Conservation (phyloP, 2,113 vertebrate species). For the Onychostruthus taczanowskii region DNA sequence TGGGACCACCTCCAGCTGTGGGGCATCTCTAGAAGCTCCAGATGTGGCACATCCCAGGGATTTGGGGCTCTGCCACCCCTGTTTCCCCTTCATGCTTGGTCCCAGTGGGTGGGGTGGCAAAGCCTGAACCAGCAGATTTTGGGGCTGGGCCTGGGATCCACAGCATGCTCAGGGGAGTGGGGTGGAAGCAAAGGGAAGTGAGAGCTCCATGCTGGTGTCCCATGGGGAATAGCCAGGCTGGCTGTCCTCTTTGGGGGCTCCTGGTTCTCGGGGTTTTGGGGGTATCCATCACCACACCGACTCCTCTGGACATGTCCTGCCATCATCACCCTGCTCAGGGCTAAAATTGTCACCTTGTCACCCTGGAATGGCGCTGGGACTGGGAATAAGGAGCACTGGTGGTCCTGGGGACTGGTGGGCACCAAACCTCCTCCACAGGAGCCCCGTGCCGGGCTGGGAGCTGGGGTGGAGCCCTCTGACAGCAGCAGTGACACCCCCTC, state of each 20-base stretch:
- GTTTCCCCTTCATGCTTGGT: not conserved
- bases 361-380: not conserved
- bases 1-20: not conserved
- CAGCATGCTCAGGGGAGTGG: rapidly evolving
- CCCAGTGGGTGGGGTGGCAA: not conserved
- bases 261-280: rapidly evolving
- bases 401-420: not conserved
- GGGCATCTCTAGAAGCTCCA: not conserved
- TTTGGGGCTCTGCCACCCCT: rapidly evolving
- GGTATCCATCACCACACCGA: rapidly evolving
- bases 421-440: not conserved
- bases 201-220: not conserved
- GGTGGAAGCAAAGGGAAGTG: rapidly evolving
- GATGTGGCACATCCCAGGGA: not conserved
- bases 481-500: not conserved
- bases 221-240: not conserved
- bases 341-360: not conserved
- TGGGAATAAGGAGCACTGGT: not conserved
- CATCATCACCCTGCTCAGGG: too few species aligned
- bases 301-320: not conserved
- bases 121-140: not conserved
- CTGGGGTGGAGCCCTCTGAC: not conserved
- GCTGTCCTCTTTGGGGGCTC: rapidly evolving
- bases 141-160: not conserved
- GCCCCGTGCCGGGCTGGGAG: rapidly evolving